phyloP scores from a whole-genome alignment of 2,113 vertebrate genomes.

The Clinocottus analis region DNA sequence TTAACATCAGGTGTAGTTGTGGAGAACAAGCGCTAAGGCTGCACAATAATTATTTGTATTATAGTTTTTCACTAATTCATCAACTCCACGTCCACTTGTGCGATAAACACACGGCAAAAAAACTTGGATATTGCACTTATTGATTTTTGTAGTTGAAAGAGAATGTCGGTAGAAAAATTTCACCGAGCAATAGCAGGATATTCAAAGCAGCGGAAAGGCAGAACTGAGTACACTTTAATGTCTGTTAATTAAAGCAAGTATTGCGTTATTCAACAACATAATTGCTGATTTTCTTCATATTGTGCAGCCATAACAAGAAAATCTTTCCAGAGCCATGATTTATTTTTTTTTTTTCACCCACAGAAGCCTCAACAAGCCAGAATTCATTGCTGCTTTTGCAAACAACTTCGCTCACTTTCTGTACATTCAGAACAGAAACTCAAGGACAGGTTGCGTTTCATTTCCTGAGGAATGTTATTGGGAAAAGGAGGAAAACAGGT shows the following conservation, averaged over 20 bases:
- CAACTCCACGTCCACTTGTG: not conserved
- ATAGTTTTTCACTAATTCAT: not conserved
- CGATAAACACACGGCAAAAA: not conserved
- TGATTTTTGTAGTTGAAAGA: not conserved
- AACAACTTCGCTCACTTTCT: not conserved
- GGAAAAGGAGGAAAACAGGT: not conserved
- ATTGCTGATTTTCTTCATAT: not conserved
- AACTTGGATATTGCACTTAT: not conserved
- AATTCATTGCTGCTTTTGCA: constrained; percentile 14
- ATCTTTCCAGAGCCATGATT: not conserved
- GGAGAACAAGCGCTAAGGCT: not conserved
- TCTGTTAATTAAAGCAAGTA: not conserved
- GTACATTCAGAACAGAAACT: not conserved
- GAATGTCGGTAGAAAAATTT: not conserved
- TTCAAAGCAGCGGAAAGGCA: not conserved
- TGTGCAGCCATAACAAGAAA: not conserved
- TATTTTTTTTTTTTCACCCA: not conserved
- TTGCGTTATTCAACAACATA: not conserved
- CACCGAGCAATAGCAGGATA: not conserved
- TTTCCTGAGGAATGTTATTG: not conserved
- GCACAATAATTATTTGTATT: not conserved
- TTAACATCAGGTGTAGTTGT: not conserved
- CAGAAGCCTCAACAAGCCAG: not conserved
- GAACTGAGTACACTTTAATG: not conserved
- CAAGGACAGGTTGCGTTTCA: not conserved